Evolutionary conservation across 2,797 vertebrate genomes (phyloP), one percentile per base, ranked within the genome.

Genomic region (Nannoperca obscura): DNA sequence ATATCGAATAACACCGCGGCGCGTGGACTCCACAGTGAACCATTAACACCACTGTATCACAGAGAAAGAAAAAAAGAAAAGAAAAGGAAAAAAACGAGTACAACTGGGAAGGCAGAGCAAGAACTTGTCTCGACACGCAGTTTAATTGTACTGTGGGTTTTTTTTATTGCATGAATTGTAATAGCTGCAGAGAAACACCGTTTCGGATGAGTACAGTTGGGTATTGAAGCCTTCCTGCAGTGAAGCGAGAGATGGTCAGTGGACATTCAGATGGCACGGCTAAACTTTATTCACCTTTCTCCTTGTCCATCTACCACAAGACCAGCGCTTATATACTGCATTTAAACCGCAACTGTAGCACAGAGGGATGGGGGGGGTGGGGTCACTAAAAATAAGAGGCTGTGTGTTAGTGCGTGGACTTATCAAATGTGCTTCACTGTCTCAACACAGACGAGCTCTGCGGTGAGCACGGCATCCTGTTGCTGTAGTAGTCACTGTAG

Each of bases 131-230:
- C 52, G 12, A 76, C 73, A 75, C 34, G 19, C 20, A 8, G 65
- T 72, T 78, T 67, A 80, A 86, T 92, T 93, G 91, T 91, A 94
- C 80, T 86, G 89, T 78, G 24, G 24, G 1, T 27, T 27, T 27
- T 27, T 93, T 95, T 96, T 96, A 96, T 96, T 96, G 94, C 95
- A 95, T 95, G 93, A 86, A 86, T 90, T 93, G 90, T 86, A 93
- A 89, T 90, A 91, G 89, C 90, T 93, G 91, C 91, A 90, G 92
- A 92, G 76, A 89, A 85, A 90, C 78, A 90, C 90, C 19, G 88
- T 79, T 90, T 93, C 82, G 80, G 84, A 85, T 82, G 86, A 90
- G 87, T 89, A 92, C 90, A 92, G 85, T 89, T 84, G 86, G 78
- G 78, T 78, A 27, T 73, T 74, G 64, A 89, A 87, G 74, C 75